Conservation (phyloP, 2,113 vertebrate species). For the Suncus etruscus region DNA sequence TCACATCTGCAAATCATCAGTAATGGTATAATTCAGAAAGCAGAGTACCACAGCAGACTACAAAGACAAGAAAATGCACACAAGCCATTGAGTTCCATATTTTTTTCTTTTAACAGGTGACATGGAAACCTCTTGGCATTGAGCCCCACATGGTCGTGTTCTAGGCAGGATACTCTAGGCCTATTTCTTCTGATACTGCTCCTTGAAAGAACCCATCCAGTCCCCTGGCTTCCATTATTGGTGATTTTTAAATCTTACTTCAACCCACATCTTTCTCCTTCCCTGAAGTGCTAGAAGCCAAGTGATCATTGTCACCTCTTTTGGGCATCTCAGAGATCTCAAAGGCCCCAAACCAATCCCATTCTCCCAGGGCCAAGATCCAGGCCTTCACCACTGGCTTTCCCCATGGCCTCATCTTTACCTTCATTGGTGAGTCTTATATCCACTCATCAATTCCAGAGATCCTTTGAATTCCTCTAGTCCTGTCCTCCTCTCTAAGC, state of each 20-base stretch:
- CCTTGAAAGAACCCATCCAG: background rate
- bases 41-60: background rate
- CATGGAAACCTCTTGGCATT: rapidly evolving
- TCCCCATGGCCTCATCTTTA: background rate
- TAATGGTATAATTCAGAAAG: slow-evolving; percentile 32
- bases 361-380: background rate
- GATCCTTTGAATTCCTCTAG: background rate
- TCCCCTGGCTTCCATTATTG: background rate
- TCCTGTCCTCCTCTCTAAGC: background rate
- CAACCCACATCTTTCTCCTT: background rate
- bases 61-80: background rate
- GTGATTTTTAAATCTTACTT: background rate
- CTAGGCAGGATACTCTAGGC: background rate
- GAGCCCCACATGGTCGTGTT: background rate
- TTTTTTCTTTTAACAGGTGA: background rate
- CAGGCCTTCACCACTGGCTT: background rate
- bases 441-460: background rate
- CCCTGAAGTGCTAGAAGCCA: background rate
- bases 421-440: background rate
- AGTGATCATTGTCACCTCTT: background rate
- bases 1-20: slow-evolving; percentile 46
- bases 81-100: background rate
- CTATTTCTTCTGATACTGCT: background rate
- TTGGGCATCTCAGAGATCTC: background rate
- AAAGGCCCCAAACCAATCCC: background rate